Percentiles rank a stretch among this genome's conserved stretches.
phyloP scores from a whole-genome alignment of 2,888 invertebrate species.

The Kryphioiulus occultus region DNA sequence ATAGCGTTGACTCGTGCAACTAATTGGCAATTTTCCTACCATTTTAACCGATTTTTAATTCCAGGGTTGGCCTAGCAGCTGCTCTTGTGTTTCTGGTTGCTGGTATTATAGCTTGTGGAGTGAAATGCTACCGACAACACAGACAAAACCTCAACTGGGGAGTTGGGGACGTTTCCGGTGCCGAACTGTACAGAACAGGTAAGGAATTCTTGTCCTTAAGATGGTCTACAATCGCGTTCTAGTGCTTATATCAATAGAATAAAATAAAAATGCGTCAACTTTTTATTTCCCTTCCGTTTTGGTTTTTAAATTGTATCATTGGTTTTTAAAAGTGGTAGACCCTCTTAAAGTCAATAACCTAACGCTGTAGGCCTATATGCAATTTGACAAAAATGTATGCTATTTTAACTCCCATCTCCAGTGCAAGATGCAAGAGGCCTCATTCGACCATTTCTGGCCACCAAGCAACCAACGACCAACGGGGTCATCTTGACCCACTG shows the following conservation, averaged over 20 bases:
- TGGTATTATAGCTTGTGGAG: constrained; percentile 18
- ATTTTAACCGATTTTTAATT: neutral
- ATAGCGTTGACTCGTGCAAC: too few relatives aligned
- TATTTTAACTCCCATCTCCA: neutral
- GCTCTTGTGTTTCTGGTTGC: constrained; percentile 3
- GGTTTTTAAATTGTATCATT: too few relatives aligned
- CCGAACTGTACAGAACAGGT: constrained; percentile 47
- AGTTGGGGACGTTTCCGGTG: neutral
- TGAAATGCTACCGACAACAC: constrained; percentile 12
- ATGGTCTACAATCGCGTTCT: too few relatives aligned
- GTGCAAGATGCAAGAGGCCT: constrained; percentile 46
- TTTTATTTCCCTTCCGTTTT: too few relatives aligned
- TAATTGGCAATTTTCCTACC: neutral
- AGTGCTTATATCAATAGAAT: too few relatives aligned
- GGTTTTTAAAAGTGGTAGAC: too few relatives aligned
- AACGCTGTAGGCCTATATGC: too few relatives aligned
- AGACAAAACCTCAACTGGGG: constrained; percentile 13
- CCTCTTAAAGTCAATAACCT: too few relatives aligned
- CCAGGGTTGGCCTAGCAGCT: constrained; percentile 41
- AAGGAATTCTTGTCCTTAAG: neutral
- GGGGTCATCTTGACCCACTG: constrained; percentile 40
- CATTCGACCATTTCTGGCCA: constrained; percentile 39
- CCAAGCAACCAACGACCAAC: constrained; percentile 39
- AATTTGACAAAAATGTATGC: neutral
- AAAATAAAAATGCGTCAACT: too few relatives aligned